Base-by-base conservation (phyloP, 2,113 vertebrate species). In the Zapus hudsonius region DNA sequence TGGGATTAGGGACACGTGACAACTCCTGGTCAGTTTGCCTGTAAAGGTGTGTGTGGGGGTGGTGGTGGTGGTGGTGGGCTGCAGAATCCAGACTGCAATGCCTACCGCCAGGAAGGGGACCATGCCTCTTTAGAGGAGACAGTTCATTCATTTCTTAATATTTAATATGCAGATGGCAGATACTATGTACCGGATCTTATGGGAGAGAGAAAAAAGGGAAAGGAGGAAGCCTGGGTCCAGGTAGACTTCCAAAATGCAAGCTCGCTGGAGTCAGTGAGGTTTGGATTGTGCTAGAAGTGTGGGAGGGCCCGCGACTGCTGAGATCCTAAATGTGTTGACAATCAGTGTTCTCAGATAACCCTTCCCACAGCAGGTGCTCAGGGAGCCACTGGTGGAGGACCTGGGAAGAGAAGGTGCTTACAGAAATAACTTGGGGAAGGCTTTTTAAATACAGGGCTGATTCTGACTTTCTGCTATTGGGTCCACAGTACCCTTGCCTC, bases 261-360 rank as follows among this genome's bases (percentile, higher is more conserved):
- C 29, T 84, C 44, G 52, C 52, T 52, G 33, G 76, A 89, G 70
- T 42, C 90, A 47, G 1, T 29, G 64, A 93, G 25, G 59, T 90
- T 70, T 91, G 76, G 25, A 8, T 64, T 84, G 63, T 61, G 69
- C 33, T 69, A 92, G 42, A 91, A 81, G 27, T 40, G 8, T 93
- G 42, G 42, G 27, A 64, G 36, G 38, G 13, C 27, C 4, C 25
- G 52, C 55, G 29, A 22, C 7, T 82, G 42, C 38, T 82, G 70
- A 66, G 69, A 25, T 73, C 67, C 61, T 94, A 91, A 89, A 75
- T 52, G n/a, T 82, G 47, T 38, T 1, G 27, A 29, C 64, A 78
- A 33, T 22, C 44, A 83, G 57, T 36, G 47, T 80, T 83, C 85
- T 80, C 29, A 67, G 52, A 74, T 9, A 80, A n/a, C 55, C 29